Base-by-base conservation (phyloP, 2,888 invertebrate species). In the Tetranychus piercei region DNA sequence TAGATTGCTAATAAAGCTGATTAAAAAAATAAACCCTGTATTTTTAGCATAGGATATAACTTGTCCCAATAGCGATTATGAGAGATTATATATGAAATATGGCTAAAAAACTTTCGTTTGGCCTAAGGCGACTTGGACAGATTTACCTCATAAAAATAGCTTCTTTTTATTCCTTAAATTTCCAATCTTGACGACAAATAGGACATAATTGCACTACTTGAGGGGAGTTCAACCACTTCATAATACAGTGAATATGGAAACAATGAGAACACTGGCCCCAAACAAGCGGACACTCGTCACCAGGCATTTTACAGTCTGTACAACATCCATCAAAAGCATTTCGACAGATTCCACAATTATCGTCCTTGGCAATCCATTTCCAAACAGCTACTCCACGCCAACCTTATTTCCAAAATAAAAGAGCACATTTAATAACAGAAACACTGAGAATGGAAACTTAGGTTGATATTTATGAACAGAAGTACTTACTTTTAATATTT, bases 231-330 rank as follows among this genome's bases (percentile, higher is more conserved):
- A 97, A 86, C 99, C 99, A 99, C 87, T 97, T 97, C 82, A 94
- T 92, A 81, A 99, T 99, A 85, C 99, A 99, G 84, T 99, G 99
- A 84, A 96, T 95, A 84, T 99, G 99, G 84, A 99, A 99, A 84
- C 96, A 96, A 85, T 99, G 99, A 9, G 94, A 92, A 83, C 99
- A 99, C 81, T 92, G 90, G 77, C 99, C 97, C 94, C 95, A 96
- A 79, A 96, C 96, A 82, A 97, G 84, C 18, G 97, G 96, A 82
- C 96, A 97, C 84, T 96, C 95, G 85, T 97, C 96, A 73, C 96
- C 96, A 34, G 96, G 96, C 78, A 94, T 85, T 84, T 94, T 93
- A 84, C 96, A 97, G 83, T 97, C 96, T 1, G 95, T 93, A 82
- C 96, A 97, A 82, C 95, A 95, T 80, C 92, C 94, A 83, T 99